Evolutionary conservation across 2,888 invertebrate genomes (phyloP).

Genomic region (Rhagophthalmus giganteus): DNA sequence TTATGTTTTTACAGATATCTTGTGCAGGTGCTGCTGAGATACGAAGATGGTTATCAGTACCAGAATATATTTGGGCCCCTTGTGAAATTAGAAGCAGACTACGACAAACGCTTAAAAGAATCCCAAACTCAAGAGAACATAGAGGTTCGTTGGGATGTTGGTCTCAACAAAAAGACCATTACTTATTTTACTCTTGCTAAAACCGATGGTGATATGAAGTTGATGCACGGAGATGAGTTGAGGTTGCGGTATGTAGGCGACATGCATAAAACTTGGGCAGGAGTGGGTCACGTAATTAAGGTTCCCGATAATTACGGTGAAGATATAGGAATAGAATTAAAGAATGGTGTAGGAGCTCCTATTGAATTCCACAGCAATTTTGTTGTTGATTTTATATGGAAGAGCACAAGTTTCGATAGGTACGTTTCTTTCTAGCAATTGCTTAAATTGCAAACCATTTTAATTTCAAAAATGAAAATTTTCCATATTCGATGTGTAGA

Average conservation of each 20-base stretch:
- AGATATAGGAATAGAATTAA: constrained; percentile 96
- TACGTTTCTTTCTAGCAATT: constrained; percentile 44
- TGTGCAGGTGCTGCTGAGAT: constrained; percentile 63
- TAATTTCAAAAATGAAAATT: neutral
- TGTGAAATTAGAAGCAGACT: constrained; percentile 96
- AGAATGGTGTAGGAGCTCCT: constrained; percentile 88
- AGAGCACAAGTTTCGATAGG: constrained; percentile 97
- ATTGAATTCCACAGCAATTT: constrained; percentile 94
- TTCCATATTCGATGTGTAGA: no score
- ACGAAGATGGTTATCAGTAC: constrained; percentile 99
- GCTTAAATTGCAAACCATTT: neutral
- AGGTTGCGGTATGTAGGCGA: constrained; percentile 91
- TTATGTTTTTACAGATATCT: neutral
- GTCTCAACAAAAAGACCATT: constrained; percentile 95
- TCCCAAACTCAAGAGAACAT: constrained; percentile 98
- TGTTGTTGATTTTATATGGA: constrained; percentile 99
- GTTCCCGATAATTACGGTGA: constrained; percentile 96
- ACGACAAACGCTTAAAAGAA: constrained; percentile 96
- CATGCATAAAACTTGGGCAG: constrained; percentile 93
- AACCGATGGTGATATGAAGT: constrained; percentile 96
- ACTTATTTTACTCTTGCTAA: constrained; percentile 97
- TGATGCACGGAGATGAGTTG: constrained; percentile 99
- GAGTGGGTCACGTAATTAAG: constrained; percentile 96
- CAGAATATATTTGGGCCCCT: constrained; percentile 97
- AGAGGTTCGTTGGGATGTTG: constrained; percentile 98